phyloP scores from a whole-genome alignment of 2,113 vertebrate genomes.

The Ornithorhynchus anatinus region DNA sequence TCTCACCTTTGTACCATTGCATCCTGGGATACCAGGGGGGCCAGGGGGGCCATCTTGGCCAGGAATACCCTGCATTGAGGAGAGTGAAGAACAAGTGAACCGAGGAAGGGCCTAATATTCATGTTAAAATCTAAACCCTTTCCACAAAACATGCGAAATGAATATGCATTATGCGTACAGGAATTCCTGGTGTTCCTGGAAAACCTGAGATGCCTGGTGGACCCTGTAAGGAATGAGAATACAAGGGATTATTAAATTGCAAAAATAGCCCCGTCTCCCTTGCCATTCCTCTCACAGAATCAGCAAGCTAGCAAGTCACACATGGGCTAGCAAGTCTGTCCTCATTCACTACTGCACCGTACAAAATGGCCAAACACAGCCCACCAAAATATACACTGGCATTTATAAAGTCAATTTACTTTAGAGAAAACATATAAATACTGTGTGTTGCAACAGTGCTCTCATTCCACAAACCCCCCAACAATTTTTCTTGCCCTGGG shows the following conservation, averaged over 20 bases:
- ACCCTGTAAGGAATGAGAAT: conserved; percentile 75
- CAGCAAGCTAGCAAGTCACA: no score
- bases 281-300: no score
- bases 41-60: conserved; percentile 93
- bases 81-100: background rate
- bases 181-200: conserved; percentile 93
- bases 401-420: no score
- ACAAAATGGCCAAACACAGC: no score
- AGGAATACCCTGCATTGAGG: conserved; percentile 84
- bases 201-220: conserved; percentile 85
- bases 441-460: fast-evolving
- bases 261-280: no score
- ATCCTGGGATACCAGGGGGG: conserved; percentile 90
- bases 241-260: no score
- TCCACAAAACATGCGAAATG: background rate
- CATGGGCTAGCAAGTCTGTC: no score
- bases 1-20: conserved; percentile 95
- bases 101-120: background rate
- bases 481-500: no score
- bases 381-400: no score
- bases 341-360: no score
- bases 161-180: conserved; percentile 76
- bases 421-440: no score
- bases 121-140: background rate
- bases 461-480: background rate